Conservation (phyloP, 2,888 invertebrate species). For the Barypeithes pellucidus region DNA sequence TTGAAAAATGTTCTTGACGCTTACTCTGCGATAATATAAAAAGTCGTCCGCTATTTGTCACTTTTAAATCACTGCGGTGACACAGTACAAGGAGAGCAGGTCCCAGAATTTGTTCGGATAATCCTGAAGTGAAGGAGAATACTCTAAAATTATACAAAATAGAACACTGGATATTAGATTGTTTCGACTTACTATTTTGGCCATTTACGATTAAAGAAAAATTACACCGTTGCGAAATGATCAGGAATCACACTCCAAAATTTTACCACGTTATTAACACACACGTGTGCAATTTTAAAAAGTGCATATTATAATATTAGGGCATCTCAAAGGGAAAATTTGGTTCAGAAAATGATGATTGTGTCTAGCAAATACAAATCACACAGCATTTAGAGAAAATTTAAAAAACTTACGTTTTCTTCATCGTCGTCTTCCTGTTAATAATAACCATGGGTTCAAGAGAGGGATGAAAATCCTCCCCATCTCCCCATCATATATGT, state of each 20-base stretch:
- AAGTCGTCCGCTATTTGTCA: constrained; percentile 23
- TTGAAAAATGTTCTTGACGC: constrained; percentile 36
- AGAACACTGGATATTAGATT: background rate
- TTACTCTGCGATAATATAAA: constrained; percentile 18
- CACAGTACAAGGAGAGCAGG: constrained; percentile 22
- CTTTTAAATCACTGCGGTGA: constrained; percentile 14
- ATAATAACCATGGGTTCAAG: constrained; percentile 66
- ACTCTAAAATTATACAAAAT: constrained; percentile 2
- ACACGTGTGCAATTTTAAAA: constrained; percentile 38
- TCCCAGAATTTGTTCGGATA: constrained; percentile 7
- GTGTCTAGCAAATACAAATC: constrained; percentile 11
- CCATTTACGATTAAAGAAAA: too few relatives aligned
- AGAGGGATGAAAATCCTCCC: constrained; percentile 59
- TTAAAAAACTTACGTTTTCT: constrained; percentile 54
- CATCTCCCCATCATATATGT: constrained; percentile 56
- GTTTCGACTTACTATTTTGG: too few relatives aligned
- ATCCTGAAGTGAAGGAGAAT: constrained; percentile 4
- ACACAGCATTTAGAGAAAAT: constrained; percentile 2
- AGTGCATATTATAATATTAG: constrained; percentile 25
- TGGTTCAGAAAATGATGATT: constrained; percentile 19
- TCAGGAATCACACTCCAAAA: too few relatives aligned
- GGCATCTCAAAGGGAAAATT: constrained; percentile 28
- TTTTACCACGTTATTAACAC: too few relatives aligned
- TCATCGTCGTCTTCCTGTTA: constrained; percentile 61
- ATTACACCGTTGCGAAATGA: too few relatives aligned